Percentiles rank a stretch among this genome's conserved stretches.
Conservation (phyloP, 2,797 vertebrate species). For the Rachycentron canadum region DNA sequence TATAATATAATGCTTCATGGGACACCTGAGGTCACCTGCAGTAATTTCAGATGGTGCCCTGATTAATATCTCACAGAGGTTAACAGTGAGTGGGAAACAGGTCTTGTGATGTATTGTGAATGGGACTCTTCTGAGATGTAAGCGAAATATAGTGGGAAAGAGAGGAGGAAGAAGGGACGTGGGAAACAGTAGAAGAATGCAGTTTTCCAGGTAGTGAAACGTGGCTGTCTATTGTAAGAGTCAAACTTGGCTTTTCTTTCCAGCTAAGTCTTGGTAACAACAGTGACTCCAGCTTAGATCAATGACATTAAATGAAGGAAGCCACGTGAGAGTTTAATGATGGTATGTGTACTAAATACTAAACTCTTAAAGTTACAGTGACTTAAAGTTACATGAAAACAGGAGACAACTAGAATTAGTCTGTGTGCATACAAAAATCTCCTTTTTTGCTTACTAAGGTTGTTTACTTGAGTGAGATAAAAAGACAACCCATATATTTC, state of each 20-base stretch:
- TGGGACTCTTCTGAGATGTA: slow-evolving; percentile 16
- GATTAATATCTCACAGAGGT: slow-evolving; percentile 50
- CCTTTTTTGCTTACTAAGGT: neutral
- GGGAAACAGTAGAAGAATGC: slow-evolving; percentile 4
- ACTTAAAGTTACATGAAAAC: neutral
- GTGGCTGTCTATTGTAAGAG: slow-evolving; percentile 68
- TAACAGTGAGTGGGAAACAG: slow-evolving; percentile 36
- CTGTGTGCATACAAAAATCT: neutral
- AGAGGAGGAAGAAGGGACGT: slow-evolving; percentile 20
- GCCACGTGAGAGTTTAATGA: slow-evolving; percentile 56
- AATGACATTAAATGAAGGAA: slow-evolving; percentile 71
- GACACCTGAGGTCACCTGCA: slow-evolving; percentile 64
- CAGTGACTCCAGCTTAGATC: slow-evolving; percentile 74
- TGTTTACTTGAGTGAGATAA: slow-evolving; percentile 15
- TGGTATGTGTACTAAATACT: slow-evolving; percentile 24
- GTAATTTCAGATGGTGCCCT: slow-evolving; percentile 63
- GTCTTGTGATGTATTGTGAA: slow-evolving; percentile 20
- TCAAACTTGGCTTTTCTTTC: slow-evolving; percentile 74
- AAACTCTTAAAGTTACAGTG: neutral
- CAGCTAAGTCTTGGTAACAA: slow-evolving; percentile 65
- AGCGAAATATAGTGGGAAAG: slow-evolving; percentile 27
- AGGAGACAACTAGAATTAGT: neutral
- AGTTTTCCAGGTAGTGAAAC: slow-evolving; percentile 23
- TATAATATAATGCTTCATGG: slow-evolving; percentile 48
- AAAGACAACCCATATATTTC: slow-evolving; percentile 2